phyloP scores from a whole-genome alignment of 1,140 invertebrate species.

The Drosophila pruinosa region DNA sequence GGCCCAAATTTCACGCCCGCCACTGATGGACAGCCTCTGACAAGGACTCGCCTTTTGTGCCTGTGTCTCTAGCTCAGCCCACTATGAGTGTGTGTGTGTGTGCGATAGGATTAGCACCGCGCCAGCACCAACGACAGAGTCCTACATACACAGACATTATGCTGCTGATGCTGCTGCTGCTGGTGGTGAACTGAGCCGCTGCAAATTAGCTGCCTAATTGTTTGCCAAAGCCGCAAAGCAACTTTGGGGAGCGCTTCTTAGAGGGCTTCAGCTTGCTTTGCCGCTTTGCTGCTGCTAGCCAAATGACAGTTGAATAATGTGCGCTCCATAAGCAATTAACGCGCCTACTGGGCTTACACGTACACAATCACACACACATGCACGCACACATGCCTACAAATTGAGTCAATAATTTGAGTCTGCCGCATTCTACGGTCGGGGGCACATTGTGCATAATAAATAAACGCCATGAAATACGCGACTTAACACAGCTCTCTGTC shows the following conservation, averaged over 20 bases:
- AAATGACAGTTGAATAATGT: conserved; percentile 80
- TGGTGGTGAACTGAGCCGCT: conserved; percentile 42
- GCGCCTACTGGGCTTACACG: conserved; percentile 66
- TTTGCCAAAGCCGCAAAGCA: conserved; percentile 75
- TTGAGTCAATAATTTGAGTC: conserved; percentile 78
- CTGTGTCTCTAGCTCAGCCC: background rate
- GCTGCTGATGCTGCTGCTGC: background rate
- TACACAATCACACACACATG: background rate
- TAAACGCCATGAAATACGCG: conserved; percentile 80
- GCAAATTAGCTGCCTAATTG: conserved; percentile 81
- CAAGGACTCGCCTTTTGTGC: conserved; percentile 26
- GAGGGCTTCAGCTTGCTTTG: conserved; percentile 15
- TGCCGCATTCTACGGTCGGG: conserved; percentile 43
- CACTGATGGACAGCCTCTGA: conserved; percentile 50
- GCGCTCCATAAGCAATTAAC: conserved; percentile 77
- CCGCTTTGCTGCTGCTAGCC: conserved; percentile 41
- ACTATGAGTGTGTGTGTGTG: conserved; percentile 8
- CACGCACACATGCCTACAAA: conserved; percentile 52
- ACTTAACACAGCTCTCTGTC: conserved; percentile 64
- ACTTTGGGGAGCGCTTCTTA: conserved; percentile 62
- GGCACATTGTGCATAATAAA: conserved; percentile 81
- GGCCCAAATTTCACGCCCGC: conserved; percentile 64
- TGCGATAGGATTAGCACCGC: conserved; percentile 62
- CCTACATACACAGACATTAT: background rate
- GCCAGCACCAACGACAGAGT: conserved; percentile 16